Percentiles rank a stretch among this genome's conserved stretches.
phyloP scores from a whole-genome alignment of 2,797 vertebrate genomes.

The Enteromius fasciolatus region DNA sequence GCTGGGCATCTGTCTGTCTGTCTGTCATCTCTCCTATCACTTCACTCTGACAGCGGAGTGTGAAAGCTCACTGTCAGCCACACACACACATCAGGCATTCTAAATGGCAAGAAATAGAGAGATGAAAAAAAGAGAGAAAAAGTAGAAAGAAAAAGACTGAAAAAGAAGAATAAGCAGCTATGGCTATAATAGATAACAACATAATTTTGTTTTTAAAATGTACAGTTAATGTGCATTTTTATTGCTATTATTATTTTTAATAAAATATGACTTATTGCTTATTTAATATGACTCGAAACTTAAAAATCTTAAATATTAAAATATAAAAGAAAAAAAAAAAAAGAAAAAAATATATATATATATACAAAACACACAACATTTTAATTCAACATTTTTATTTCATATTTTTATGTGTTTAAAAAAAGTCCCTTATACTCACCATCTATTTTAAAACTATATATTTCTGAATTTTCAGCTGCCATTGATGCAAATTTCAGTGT shows the following conservation, averaged over 20 bases:
- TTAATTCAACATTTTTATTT: too few species aligned
- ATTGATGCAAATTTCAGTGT: neutral
- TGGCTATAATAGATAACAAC: neutral
- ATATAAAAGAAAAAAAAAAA: neutral
- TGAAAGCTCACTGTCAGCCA: conserved; percentile 51
- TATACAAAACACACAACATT: neutral
- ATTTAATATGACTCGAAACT: neutral
- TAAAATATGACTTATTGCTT: neutral
- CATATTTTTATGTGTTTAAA: neutral
- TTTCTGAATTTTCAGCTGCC: neutral
- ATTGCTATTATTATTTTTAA: neutral
- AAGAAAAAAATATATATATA: neutral
- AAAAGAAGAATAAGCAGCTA: neutral
- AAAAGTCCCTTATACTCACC: neutral
- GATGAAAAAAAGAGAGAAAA: neutral
- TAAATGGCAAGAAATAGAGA: conserved; percentile 29
- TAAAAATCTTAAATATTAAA: neutral
- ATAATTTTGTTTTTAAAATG: neutral
- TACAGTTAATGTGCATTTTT: neutral
- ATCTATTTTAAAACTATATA: neutral
- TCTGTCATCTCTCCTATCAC: conserved; percentile 58
- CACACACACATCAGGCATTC: conserved; percentile 44
- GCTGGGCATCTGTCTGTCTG: conserved; percentile 50
- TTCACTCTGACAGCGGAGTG: conserved; percentile 57
- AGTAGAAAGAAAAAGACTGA: neutral